Conservation (phyloP, 2,797 vertebrate species). For the Hoplostethus mediterraneus region DNA sequence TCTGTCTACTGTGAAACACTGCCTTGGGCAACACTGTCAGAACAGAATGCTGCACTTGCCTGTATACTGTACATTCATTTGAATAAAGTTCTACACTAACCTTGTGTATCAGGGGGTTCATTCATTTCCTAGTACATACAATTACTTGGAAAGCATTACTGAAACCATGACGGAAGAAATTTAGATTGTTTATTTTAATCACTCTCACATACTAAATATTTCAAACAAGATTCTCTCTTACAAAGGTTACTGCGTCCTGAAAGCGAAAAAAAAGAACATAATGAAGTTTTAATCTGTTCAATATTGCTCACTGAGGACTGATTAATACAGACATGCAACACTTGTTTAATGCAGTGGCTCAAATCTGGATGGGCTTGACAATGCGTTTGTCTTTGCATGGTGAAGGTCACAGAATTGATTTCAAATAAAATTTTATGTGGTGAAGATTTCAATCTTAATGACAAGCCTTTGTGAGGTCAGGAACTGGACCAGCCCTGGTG, state of each 20-base stretch:
- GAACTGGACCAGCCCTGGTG: conserved; percentile 57
- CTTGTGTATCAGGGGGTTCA: conserved; percentile 25
- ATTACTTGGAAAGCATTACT: neutral
- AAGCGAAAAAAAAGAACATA: conserved; percentile 10
- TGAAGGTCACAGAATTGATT: conserved; percentile 86
- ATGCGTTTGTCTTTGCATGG: conserved; percentile 70
- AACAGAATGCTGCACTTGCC: conserved; percentile 55
- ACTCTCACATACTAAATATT: neutral
- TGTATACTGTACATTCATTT: conserved; percentile 63
- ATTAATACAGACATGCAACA: conserved; percentile 63
- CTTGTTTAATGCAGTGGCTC: conserved; percentile 56
- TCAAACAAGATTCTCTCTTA: neutral
- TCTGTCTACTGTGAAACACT: conserved; percentile 75
- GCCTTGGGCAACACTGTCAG: conserved; percentile 73
- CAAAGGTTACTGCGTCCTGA: conserved; percentile 1
- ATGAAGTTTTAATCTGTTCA: conserved; percentile 29
- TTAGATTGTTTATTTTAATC: neutral
- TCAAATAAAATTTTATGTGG: conserved; percentile 83
- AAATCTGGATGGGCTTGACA: conserved; percentile 60
- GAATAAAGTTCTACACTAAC: conserved; percentile 34
- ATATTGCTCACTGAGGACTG: conserved; percentile 18
- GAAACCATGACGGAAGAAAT: neutral
- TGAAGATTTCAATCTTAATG: conserved; percentile 85
- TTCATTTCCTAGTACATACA: neutral
- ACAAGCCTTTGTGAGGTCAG: conserved; percentile 77